phyloP scores from a whole-genome alignment of 2,888 invertebrate genomes.

The Agonopterix alstromeriana region DNA sequence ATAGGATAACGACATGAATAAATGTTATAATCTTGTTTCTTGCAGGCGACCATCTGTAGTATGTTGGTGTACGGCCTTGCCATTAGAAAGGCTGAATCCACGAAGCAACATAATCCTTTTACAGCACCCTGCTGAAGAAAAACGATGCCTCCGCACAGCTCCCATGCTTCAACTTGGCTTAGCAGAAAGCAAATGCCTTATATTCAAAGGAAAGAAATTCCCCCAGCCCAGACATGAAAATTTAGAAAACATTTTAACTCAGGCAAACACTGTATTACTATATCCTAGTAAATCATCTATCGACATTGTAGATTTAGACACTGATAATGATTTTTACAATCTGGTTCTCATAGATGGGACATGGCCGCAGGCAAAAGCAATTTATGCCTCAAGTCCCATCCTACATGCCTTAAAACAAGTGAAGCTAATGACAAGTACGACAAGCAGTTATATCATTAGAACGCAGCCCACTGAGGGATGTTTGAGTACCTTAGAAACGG shows the following conservation, averaged over 20 bases:
- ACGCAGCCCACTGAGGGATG: constrained; percentile 96
- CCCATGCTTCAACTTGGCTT: constrained; percentile 91
- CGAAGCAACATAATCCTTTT: constrained; percentile 86
- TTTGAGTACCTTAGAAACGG: constrained; percentile 93
- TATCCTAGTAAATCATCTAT: constrained; percentile 88
- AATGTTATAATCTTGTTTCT: constrained; percentile 10
- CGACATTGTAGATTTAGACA: constrained; percentile 76
- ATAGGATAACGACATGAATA: too few relatives aligned
- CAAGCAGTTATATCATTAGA: constrained; percentile 93
- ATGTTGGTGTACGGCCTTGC: constrained; percentile 94
- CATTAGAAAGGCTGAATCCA: constrained; percentile 81
- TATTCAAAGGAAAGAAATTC: constrained; percentile 90
- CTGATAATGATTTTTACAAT: constrained; percentile 79
- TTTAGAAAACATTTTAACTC: constrained; percentile 80
- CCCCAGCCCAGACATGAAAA: constrained; percentile 81
- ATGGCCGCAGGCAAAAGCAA: constrained; percentile 96
- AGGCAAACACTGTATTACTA: constrained; percentile 83
- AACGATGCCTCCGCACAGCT: constrained; percentile 91
- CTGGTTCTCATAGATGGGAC: constrained; percentile 94
- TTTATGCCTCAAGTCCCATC: constrained; percentile 88
- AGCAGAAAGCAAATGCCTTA: constrained; percentile 83
- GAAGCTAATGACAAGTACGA: constrained; percentile 82
- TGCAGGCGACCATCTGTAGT: constrained; percentile 87
- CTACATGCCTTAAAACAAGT: constrained; percentile 87
- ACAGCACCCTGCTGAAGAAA: constrained; percentile 96